Percentiles rank a stretch among this genome's conserved stretches.
These are phyloP conservation scores for Phyllotreta cruciferae DNA, from an alignment of 2,888 invertebrate genomes.

Conservation along the genomic window DNA sequence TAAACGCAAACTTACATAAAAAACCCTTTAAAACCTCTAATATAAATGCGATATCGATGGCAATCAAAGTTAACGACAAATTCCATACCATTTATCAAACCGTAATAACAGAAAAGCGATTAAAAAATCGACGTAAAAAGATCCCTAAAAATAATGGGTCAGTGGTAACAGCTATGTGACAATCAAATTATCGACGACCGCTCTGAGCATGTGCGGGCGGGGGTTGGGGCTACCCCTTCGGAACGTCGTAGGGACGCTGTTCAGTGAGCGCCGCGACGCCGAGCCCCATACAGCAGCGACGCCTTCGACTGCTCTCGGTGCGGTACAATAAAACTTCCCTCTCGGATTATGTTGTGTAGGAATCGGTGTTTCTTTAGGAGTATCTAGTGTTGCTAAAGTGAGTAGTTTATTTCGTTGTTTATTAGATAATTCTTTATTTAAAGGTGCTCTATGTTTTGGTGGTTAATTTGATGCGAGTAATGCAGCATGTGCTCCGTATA, in stretches of 20 bases:
- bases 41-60: no score
- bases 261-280: conserved; percentile 30
- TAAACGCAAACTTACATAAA: no score
- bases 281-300: background rate
- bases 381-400: conserved; percentile 4
- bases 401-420: conserved; percentile 2
- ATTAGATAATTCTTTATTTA: background rate
- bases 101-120: background rate
- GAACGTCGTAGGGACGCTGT: conserved; percentile 1
- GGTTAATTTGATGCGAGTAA: background rate
- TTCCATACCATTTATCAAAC: conserved; percentile 1
- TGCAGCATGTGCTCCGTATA: no score
- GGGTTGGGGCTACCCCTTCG: conserved; percentile 21
- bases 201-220: conserved; percentile 38
- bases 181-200: conserved; percentile 46
- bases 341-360: conserved; percentile 8
- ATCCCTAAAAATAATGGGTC: conserved; percentile 37
- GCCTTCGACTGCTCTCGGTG: background rate
- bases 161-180: conserved; percentile 43
- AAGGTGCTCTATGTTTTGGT: background rate
- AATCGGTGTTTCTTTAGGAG: conserved; percentile 1
- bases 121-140: conserved; percentile 12
- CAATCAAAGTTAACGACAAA: background rate
- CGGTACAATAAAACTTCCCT: background rate
- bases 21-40: no score